These are phyloP conservation scores for Drosophila asahinai DNA, from an alignment of 1,140 invertebrate genomes.

Conservation along the genomic window DNA sequence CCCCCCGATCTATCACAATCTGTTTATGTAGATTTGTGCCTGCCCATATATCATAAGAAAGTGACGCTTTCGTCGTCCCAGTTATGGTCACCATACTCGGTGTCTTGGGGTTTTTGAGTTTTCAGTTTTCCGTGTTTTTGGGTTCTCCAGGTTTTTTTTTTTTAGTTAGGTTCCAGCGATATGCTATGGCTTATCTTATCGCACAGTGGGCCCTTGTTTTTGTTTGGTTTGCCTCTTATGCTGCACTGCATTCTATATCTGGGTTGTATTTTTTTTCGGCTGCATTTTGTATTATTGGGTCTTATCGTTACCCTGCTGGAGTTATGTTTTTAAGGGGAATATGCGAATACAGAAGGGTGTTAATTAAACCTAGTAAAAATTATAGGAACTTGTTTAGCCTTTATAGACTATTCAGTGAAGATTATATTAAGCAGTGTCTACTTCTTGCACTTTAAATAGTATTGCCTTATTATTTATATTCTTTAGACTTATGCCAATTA, in stretches of 20 bases:
- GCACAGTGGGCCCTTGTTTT: slow-evolving; percentile 40
- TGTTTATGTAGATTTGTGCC: slow-evolving; percentile 79
- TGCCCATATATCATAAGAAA: slow-evolving; percentile 67
- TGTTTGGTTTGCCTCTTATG: slow-evolving; percentile 46
- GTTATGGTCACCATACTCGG: slow-evolving; percentile 47
- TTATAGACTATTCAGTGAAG: rapidly evolving
- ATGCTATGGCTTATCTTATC: slow-evolving; percentile 55
- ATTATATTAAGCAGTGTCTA: background rate
- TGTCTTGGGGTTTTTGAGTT: slow-evolving; percentile 17
- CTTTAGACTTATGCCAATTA: too few species aligned
- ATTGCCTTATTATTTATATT: background rate
- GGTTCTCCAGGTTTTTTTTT: slow-evolving; percentile 7
- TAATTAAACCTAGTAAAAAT: background rate
- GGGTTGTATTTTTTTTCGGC: slow-evolving; percentile 36
- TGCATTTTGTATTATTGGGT: slow-evolving; percentile 56
- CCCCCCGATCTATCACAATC: slow-evolving; percentile 67
- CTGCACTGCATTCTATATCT: slow-evolving; percentile 33
- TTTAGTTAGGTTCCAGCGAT: slow-evolving; percentile 28
- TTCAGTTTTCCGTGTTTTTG: slow-evolving; percentile 11
- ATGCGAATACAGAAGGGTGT: background rate
- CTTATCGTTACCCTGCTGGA: slow-evolving; percentile 34
- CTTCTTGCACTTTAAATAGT: background rate
- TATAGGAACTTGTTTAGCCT: too few species aligned
- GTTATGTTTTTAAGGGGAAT: slow-evolving; percentile 3
- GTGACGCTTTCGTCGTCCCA: slow-evolving; percentile 34